phyloP scores from a whole-genome alignment of 2,888 invertebrate species.

The Acronicta psi region DNA sequence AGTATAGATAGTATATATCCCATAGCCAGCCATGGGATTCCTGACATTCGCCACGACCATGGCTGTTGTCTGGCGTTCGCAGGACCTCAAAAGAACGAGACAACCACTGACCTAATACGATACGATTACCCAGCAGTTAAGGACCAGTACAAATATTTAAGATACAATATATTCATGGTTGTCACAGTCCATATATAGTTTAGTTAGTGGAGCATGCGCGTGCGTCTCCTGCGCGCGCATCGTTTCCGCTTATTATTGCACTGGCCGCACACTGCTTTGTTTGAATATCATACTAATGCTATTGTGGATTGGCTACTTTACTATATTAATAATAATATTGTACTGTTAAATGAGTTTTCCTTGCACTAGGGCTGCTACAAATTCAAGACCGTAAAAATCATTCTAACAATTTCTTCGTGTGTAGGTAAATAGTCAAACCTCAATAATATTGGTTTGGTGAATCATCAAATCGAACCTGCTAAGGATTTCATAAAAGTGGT shows the following conservation, averaged over 20 bases:
- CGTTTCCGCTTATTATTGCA: conserved; percentile 80
- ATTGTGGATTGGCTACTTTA: conserved; percentile 50
- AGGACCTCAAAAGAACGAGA: too few relatives aligned
- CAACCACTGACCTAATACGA: conserved; percentile 12
- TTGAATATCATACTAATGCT: conserved; percentile 64
- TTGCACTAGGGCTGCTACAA: conserved; percentile 9
- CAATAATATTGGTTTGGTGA: too few relatives aligned
- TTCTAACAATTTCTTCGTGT: neutral
- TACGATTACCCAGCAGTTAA: conserved; percentile 27
- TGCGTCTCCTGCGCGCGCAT: conserved; percentile 59
- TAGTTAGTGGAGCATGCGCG: conserved; percentile 40
- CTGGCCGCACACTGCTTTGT: conserved; percentile 73
- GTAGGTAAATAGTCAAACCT: too few relatives aligned
- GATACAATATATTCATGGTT: conserved; percentile 43
- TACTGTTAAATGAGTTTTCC: neutral
- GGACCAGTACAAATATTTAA: conserved; percentile 38
- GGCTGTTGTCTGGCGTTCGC: too few relatives aligned
- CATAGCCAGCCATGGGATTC: too few relatives aligned
- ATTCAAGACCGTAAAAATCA: neutral
- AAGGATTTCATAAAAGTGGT: too few relatives aligned
- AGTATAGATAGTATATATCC: too few relatives aligned
- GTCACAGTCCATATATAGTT: conserved; percentile 52
- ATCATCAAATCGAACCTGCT: too few relatives aligned
- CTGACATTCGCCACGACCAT: too few relatives aligned
- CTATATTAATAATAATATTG: conserved; percentile 16